These are phyloP conservation scores for Hesperophylax magnus DNA, from an alignment of 1,140 invertebrate genomes.

Conservation along the genomic window DNA sequence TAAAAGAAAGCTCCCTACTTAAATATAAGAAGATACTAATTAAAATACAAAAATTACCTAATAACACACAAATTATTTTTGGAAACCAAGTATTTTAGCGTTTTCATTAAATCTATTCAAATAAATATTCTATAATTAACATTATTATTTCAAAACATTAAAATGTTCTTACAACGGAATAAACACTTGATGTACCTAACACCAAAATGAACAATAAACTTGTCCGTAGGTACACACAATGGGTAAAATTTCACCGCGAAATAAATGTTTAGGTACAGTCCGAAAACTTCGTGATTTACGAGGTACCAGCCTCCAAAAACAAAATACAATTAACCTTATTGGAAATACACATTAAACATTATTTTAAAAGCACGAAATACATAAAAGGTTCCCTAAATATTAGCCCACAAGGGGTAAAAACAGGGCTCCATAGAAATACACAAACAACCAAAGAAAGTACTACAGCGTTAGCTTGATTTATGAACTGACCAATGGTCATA, in stretches of 20 bases:
- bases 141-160: neutral
- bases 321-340: slow-evolving; percentile 33
- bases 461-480: slow-evolving; percentile 49
- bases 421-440: slow-evolving; percentile 14
- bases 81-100: neutral
- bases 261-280: slow-evolving; percentile 28
- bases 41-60: neutral
- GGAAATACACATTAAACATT: slow-evolving; percentile 26
- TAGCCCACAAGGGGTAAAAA: slow-evolving; percentile 48
- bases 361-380: slow-evolving; percentile 22
- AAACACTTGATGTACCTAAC: neutral
- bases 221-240: neutral
- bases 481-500: slow-evolving; percentile 51
- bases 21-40: no score
- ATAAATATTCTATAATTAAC: neutral
- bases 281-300: slow-evolving; percentile 50
- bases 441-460: slow-evolving; percentile 3
- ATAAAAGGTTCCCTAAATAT: slow-evolving; percentile 46
- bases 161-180: neutral
- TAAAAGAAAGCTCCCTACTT: no score
- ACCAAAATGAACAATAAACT: neutral
- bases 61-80: no score
- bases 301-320: slow-evolving; percentile 38
- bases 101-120: neutral
- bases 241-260: slow-evolving; percentile 27